Evolutionary conservation across 2,113 vertebrate genomes (phyloP).

Genomic region (Marmota monax): DNA sequence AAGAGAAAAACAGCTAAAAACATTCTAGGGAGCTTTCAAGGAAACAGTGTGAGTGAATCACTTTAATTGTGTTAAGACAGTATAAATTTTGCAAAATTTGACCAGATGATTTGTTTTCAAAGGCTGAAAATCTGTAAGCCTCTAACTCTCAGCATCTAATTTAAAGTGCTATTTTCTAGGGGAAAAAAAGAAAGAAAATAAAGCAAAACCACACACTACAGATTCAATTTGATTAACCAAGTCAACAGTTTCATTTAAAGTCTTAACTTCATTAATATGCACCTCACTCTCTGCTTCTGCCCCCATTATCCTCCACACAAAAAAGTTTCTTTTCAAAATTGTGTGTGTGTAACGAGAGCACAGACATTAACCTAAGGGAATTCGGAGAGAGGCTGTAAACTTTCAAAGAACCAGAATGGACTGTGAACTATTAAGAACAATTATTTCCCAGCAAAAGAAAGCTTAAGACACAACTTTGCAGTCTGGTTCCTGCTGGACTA

Average conservation of each 20-base stretch:
- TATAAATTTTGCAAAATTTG: slow-evolving; percentile 27
- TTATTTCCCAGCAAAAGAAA: slow-evolving; percentile 51
- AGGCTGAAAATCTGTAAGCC: slow-evolving; percentile 13
- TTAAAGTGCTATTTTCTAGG: slow-evolving; percentile 25
- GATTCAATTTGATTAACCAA: slow-evolving; percentile 42
- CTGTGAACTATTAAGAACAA: slow-evolving; percentile 22
- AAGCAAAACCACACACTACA: slow-evolving; percentile 37
- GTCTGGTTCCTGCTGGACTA: neutral
- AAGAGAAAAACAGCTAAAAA: slow-evolving; percentile 45
- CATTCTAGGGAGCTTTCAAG: slow-evolving; percentile 68
- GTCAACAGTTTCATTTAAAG: slow-evolving; percentile 44
- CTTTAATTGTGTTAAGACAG: slow-evolving; percentile 53
- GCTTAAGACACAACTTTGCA: neutral
- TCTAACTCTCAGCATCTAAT: slow-evolving; percentile 22
- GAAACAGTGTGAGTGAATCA: slow-evolving; percentile 43
- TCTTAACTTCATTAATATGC: slow-evolving; percentile 72
- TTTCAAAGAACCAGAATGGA: slow-evolving; percentile 42
- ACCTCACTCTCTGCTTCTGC: slow-evolving; percentile 62
- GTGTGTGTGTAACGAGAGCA: slow-evolving; percentile 52
- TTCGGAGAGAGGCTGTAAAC: slow-evolving; percentile 5
- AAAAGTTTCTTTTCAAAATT: slow-evolving; percentile 67
- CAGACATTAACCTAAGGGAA: slow-evolving; percentile 60
- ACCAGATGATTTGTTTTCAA: slow-evolving; percentile 2
- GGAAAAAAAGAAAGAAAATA: neutral
- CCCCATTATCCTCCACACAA: slow-evolving; percentile 62